Percentiles rank a stretch among this genome's conserved stretches.
Evolutionary conservation across 2,113 vertebrate species (phyloP).

Genomic region (Phycodurus eques): DNA sequence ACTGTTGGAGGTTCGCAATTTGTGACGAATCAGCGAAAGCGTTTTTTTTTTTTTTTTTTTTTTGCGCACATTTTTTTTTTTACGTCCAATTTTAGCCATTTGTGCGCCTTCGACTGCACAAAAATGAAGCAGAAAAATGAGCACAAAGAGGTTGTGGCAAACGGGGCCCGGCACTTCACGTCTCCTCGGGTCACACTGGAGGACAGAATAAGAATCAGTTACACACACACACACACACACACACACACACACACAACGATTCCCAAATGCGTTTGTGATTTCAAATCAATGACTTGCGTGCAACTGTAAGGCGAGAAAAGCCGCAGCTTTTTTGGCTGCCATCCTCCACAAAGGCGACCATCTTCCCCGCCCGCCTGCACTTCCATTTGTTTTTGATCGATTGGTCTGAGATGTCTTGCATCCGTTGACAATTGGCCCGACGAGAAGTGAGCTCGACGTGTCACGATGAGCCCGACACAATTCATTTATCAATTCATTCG

Average conservation of each 20-base stretch:
- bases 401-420: too few species aligned
- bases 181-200: neutral
- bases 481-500: neutral
- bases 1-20: conserved; percentile 22
- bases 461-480: neutral
- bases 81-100: neutral
- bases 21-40: conserved; percentile 10
- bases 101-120: neutral
- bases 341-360: neutral
- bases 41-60: conserved; percentile 5
- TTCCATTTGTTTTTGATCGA: too few species aligned
- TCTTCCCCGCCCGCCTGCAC: neutral
- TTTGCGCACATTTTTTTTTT: too few species aligned
- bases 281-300: neutral
- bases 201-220: too few species aligned
- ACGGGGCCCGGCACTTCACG: neutral
- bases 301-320: neutral
- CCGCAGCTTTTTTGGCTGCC: neutral
- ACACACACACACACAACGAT: neutral
- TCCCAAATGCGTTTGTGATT: neutral
- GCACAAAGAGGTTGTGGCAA: neutral
- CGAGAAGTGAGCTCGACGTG: neutral
- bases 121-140: neutral
- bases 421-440: neutral
- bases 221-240: too few species aligned